These are phyloP conservation scores for Ennomos fuscantarius DNA, from an alignment of 2,888 invertebrate species.

Conservation along the genomic window DNA sequence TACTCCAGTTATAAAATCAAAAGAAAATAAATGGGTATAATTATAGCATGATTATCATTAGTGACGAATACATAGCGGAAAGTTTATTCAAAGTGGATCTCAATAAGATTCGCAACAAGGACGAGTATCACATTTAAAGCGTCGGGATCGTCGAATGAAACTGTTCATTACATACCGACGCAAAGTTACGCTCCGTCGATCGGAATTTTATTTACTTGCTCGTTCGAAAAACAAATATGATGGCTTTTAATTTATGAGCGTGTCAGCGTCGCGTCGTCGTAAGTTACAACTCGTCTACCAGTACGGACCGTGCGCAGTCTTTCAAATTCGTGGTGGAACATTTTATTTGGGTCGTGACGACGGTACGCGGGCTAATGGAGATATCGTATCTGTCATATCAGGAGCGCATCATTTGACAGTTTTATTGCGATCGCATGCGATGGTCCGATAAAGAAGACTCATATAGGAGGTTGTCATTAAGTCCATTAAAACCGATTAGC, in stretches of 20 bases:
- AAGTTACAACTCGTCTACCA: conserved; percentile 55
- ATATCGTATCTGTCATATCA: conserved; percentile 79
- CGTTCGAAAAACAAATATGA: conserved; percentile 80
- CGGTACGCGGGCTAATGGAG: conserved; percentile 73
- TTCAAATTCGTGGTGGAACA: conserved; percentile 61
- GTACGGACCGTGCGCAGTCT: conserved; percentile 45
- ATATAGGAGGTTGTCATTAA: conserved; percentile 51
- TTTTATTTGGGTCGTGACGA: conserved; percentile 71
- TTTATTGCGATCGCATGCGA: conserved; percentile 74
- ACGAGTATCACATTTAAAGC: conserved; percentile 69
- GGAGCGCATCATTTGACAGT: conserved; percentile 74
- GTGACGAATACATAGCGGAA: conserved; percentile 66
- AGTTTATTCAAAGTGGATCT: conserved; percentile 45
- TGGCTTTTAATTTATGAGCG: conserved; percentile 79
- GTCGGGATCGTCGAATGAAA: conserved; percentile 76
- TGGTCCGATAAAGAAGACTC: conserved; percentile 64
- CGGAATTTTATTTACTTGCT: conserved; percentile 77
- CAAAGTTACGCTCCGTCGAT: conserved; percentile 76
- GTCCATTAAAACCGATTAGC: conserved; percentile 41
- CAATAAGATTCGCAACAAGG: conserved; percentile 57
- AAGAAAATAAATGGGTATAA: conserved; percentile 37
- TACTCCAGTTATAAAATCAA: conserved; percentile 43
- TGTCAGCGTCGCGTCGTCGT: conserved; percentile 56
- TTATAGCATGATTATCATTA: conserved; percentile 63
- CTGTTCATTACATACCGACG: conserved; percentile 76